phyloP scores from a whole-genome alignment of 30 jellyfish, hydroid and myxozoan species.

The Turritopsis rubra region DNA sequence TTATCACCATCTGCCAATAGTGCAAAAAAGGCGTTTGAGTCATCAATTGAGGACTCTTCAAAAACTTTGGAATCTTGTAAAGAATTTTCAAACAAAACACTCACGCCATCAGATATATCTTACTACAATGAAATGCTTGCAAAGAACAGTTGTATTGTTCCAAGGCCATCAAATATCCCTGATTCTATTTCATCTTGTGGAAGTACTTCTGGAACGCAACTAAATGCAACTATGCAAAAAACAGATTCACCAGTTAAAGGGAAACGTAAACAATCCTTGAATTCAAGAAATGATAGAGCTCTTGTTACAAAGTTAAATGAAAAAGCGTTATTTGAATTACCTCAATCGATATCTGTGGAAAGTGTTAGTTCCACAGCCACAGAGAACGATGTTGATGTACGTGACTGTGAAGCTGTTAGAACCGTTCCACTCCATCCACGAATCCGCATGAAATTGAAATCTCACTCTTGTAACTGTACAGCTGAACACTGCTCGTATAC shows the following conservation, averaged over 20 bases:
- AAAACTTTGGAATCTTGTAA: neutral
- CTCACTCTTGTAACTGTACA: neutral
- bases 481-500: slow-evolving; percentile 3
- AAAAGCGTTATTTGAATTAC: neutral
- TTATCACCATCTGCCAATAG: neutral
- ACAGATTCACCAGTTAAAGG: neutral
- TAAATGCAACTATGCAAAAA: neutral
- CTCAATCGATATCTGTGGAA: neutral
- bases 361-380: neutral
- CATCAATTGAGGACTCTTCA: neutral
- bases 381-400: neutral
- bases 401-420: slow-evolving; percentile 4
- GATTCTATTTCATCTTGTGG: neutral
- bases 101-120: neutral
- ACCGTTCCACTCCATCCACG: slow-evolving; percentile 9
- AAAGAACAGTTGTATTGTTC: neutral
- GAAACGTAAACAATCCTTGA: neutral
- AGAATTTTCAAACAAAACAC: neutral
- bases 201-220: neutral
- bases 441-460: slow-evolving; percentile 2
- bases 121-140: neutral
- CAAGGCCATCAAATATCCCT: neutral
- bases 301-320: neutral
- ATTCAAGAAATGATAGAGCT: neutral
- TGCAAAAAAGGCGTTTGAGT: neutral